phyloP scores from a whole-genome alignment of 1,140 invertebrate species.

The Orussus abietinus region DNA sequence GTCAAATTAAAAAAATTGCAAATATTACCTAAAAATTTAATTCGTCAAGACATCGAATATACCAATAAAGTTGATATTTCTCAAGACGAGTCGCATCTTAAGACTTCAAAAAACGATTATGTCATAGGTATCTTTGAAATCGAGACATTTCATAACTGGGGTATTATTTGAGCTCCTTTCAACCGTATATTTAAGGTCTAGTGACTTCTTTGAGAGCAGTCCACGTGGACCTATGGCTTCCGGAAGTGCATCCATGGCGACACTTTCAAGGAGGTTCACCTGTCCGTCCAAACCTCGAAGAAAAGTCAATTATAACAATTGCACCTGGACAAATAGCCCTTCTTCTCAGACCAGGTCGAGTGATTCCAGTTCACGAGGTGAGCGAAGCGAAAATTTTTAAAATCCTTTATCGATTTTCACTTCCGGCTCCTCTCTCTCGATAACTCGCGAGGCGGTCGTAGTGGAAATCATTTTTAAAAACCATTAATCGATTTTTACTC shows the following conservation, averaged over 20 bases:
- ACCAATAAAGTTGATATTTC: background rate
- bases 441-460: too few relatives aligned
- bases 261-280: conserved; percentile 20
- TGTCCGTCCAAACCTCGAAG: conserved; percentile 12
- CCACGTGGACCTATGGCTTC: conserved; percentile 25
- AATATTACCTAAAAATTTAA: background rate
- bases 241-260: conserved; percentile 23
- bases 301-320: conserved; percentile 10
- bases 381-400: background rate
- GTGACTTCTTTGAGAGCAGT: conserved; percentile 19
- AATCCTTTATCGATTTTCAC: conserved; percentile 3
- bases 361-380: conserved; percentile 27
- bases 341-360: conserved; percentile 24
- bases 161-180: background rate
- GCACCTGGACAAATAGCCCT: conserved; percentile 18
- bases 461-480: too few relatives aligned
- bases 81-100: too few relatives aligned
- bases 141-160: too few relatives aligned
- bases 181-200: conserved; percentile 20
- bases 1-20: too few relatives aligned
- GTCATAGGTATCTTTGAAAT: too few relatives aligned
- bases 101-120: too few relatives aligned
- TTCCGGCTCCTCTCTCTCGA: too few relatives aligned
- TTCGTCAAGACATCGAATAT: background rate
- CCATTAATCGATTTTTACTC: too few relatives aligned